A percentile compares a stretch with the other conserved stretches of the same genome.
Evolutionary conservation across 1,140 invertebrate genomes (phyloP).

Genomic region (Drosophila subpulchrella): DNA sequence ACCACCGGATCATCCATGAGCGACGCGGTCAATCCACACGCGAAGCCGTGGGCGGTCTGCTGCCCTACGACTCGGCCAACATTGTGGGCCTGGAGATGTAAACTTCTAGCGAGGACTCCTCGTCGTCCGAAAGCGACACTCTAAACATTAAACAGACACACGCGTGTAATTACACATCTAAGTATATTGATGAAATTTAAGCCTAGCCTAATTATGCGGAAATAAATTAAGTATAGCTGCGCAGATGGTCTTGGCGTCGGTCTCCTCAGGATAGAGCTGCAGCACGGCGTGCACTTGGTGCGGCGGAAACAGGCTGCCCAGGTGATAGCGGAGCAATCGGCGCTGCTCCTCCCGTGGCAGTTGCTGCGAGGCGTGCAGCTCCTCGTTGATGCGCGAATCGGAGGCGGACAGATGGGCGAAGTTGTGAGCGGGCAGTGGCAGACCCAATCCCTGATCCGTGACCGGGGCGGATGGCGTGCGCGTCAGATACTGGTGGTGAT

Average conservation of each 20-base stretch:
- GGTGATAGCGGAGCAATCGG: slow-evolving; percentile 91
- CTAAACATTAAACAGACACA: slow-evolving; percentile 31
- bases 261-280: slow-evolving; percentile 93
- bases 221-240: slow-evolving; percentile 92
- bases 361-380: slow-evolving; percentile 84
- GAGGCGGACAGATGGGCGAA: slow-evolving; percentile 85
- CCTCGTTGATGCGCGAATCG: slow-evolving; percentile 88
- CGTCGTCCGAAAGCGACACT: slow-evolving; percentile 9
- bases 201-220: slow-evolving; percentile 84
- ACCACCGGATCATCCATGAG: slow-evolving; percentile 71
- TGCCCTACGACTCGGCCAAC: slow-evolving; percentile 50
- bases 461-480: slow-evolving; percentile 92
- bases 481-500: slow-evolving; percentile 86
- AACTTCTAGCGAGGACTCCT: background rate
- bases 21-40: slow-evolving; percentile 29
- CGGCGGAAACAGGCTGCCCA: slow-evolving; percentile 94
- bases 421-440: slow-evolving; percentile 85
- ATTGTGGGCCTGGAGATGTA: slow-evolving; percentile 65
- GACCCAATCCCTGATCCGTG: slow-evolving; percentile 62
- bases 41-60: slow-evolving; percentile 34
- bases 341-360: slow-evolving; percentile 88
- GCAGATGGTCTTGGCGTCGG: slow-evolving; percentile 94
- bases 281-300: slow-evolving; percentile 94
- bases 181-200: slow-evolving; percentile 68
- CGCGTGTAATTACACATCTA: slow-evolving; percentile 50